Evolutionary conservation across 2,888 invertebrate species (phyloP).

Genomic region (Orthosia gracilis): DNA sequence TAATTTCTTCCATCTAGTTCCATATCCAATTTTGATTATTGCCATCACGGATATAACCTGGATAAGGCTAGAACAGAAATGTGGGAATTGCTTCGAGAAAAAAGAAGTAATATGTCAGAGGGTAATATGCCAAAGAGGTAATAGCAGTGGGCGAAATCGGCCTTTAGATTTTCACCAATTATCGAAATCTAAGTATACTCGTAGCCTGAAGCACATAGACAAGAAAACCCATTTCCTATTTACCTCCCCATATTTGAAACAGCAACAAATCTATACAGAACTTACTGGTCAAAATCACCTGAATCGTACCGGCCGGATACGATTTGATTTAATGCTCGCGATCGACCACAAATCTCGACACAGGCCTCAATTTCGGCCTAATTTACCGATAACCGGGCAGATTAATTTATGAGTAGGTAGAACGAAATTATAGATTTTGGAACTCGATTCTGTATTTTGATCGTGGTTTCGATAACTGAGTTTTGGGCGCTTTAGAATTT

Average conservation of each 20-base stretch:
- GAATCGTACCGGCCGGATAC: slow-evolving; percentile 53
- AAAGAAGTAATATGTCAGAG: no score
- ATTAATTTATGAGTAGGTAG: slow-evolving; percentile 58
- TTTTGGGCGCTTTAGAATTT: neutral
- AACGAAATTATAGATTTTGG: slow-evolving; percentile 55
- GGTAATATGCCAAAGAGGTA: no score
- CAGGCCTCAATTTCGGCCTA: slow-evolving; percentile 59
- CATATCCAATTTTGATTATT: no score
- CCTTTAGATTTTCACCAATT: neutral
- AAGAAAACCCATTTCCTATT: slow-evolving; percentile 13
- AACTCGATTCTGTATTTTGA: slow-evolving; percentile 19
- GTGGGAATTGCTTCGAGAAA: no score
- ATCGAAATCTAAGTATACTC: neutral
- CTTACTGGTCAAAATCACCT: slow-evolving; percentile 44
- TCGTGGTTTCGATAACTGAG: slow-evolving; percentile 22
- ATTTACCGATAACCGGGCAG: slow-evolving; percentile 59
- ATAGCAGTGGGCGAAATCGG: no score
- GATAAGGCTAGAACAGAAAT: no score
- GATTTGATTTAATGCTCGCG: slow-evolving; percentile 64
- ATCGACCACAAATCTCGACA: slow-evolving; percentile 57
- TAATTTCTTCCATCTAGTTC: no score
- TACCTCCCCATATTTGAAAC: slow-evolving; percentile 40
- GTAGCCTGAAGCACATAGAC: neutral
- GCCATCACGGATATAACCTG: no score
- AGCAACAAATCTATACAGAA: slow-evolving; percentile 41